A percentile compares a stretch with the other conserved stretches of the same genome.
These are phyloP conservation scores for Eustalomyia histrio DNA, from an alignment of 2,888 invertebrate genomes.

Conservation along the genomic window DNA sequence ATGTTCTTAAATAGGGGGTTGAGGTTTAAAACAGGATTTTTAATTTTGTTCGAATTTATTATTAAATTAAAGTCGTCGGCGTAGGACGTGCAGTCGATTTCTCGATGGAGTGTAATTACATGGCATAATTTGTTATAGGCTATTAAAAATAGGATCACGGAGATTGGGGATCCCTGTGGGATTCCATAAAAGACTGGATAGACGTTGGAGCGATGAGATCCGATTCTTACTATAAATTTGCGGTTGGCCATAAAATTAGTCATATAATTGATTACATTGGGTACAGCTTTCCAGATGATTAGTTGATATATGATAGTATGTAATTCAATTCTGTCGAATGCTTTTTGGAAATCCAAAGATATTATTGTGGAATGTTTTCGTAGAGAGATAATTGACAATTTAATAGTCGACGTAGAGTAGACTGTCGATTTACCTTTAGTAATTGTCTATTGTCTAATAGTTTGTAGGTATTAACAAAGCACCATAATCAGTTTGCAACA, in stretches of 20 bases:
- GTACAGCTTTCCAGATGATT: conserved; percentile 5
- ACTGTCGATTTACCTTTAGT: conserved; percentile 14
- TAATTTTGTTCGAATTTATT: too few species aligned
- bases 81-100: conserved; percentile 46
- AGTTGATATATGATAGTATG: conserved; percentile 31
- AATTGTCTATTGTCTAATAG: conserved; percentile 38
- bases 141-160: conserved; percentile 38
- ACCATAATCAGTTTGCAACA: too few species aligned
- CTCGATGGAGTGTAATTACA: conserved; percentile 30
- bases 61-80: conserved; percentile 61
- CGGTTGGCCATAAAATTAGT: conserved; percentile 26
- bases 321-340: conserved; percentile 55
- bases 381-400: background rate
- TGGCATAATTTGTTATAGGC: conserved; percentile 36
- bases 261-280: conserved; percentile 33
- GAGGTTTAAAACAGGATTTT: too few species aligned
- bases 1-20: background rate
- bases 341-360: conserved; percentile 53
- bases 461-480: conserved; percentile 34
- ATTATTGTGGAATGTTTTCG: conserved; percentile 9
- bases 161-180: conserved; percentile 43
- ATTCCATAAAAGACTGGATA: conserved; percentile 28
- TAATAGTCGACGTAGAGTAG: background rate
- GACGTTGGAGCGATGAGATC: background rate
- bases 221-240: conserved; percentile 24